Evolutionary conservation across 2,888 invertebrate genomes (phyloP).

Genomic region (Nysson spinosus): DNA sequence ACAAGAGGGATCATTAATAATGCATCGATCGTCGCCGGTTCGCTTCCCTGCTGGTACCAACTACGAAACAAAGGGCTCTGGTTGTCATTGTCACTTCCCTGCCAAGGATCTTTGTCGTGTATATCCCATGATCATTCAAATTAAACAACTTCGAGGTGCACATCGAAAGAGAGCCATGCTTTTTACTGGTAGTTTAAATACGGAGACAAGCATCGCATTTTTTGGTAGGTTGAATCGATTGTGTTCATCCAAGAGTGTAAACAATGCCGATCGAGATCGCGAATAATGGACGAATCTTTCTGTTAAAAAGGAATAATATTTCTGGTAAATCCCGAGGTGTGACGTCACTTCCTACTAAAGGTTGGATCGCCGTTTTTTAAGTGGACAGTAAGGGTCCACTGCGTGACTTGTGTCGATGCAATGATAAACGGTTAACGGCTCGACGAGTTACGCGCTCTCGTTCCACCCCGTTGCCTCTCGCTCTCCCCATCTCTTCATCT

Average conservation of each 20-base stretch:
- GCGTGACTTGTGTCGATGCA: constrained; percentile 73
- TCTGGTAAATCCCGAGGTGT: constrained; percentile 39
- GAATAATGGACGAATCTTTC: not conserved
- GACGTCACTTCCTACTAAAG: constrained; percentile 75
- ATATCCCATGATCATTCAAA: constrained; percentile 21
- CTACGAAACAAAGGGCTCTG: constrained; percentile 54
- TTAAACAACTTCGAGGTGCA: constrained; percentile 20
- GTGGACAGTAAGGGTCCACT: constrained; percentile 58
- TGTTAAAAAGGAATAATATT: constrained; percentile 4
- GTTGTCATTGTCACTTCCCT: constrained; percentile 43
- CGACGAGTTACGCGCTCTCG: constrained; percentile 64
- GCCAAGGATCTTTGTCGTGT: constrained; percentile 37
- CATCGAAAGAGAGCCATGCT: too few relatives aligned
- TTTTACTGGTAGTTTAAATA: too few relatives aligned
- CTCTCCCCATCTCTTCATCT: constrained; percentile 43
- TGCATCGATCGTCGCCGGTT: constrained; percentile 67
- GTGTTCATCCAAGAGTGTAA: not conserved
- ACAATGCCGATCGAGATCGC: not conserved
- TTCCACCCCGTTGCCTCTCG: constrained; percentile 52
- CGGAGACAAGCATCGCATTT: too few relatives aligned
- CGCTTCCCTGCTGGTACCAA: constrained; percentile 64
- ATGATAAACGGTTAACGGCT: constrained; percentile 71
- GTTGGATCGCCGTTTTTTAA: constrained; percentile 59
- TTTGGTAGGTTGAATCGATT: too few relatives aligned
- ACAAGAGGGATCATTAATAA: constrained; percentile 70